Conservation (phyloP, 1,140 invertebrate species). For the Nasonia longicornis region DNA sequence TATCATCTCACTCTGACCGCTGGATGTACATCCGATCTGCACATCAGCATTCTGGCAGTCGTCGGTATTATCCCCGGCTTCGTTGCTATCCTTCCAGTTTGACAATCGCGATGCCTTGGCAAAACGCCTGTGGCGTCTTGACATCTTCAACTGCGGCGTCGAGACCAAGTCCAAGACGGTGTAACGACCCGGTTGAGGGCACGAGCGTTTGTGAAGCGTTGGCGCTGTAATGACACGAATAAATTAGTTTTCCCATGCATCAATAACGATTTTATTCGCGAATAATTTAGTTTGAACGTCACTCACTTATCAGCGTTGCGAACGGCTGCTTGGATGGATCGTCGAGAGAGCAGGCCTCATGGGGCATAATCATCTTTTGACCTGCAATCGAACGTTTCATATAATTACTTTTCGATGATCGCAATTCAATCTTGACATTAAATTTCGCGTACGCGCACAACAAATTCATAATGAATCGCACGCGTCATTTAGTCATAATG, state of each 20-base stretch:
- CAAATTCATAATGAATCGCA: neutral
- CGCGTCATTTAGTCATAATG: neutral
- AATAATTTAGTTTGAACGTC: slow-evolving; percentile 44
- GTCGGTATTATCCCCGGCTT: slow-evolving; percentile 37
- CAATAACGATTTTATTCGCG: neutral
- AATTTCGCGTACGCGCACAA: neutral
- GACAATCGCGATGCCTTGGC: slow-evolving; percentile 44
- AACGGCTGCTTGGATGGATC: slow-evolving; percentile 78
- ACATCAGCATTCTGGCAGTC: slow-evolving; percentile 61
- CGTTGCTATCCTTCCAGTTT: slow-evolving; percentile 46
- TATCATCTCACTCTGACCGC: slow-evolving; percentile 63
- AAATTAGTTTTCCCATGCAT: neutral
- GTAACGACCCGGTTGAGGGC: slow-evolving; percentile 69
- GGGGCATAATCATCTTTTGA: slow-evolving; percentile 68
- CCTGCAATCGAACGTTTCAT: slow-evolving; percentile 52
- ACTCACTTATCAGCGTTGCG: slow-evolving; percentile 88
- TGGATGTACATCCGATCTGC: slow-evolving; percentile 63
- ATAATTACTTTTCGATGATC: neutral
- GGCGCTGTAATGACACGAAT: slow-evolving; percentile 56
- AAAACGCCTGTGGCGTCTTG: slow-evolving; percentile 51
- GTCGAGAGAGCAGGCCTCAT: slow-evolving; percentile 71
- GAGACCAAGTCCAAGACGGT: slow-evolving; percentile 53
- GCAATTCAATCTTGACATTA: neutral
- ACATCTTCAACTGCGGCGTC: slow-evolving; percentile 53
- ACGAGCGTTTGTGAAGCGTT: slow-evolving; percentile 65